Percentiles rank a stretch among this genome's conserved stretches.
phyloP scores from a whole-genome alignment of 2,797 vertebrate species.

The Synaphobranchus kaupii region DNA sequence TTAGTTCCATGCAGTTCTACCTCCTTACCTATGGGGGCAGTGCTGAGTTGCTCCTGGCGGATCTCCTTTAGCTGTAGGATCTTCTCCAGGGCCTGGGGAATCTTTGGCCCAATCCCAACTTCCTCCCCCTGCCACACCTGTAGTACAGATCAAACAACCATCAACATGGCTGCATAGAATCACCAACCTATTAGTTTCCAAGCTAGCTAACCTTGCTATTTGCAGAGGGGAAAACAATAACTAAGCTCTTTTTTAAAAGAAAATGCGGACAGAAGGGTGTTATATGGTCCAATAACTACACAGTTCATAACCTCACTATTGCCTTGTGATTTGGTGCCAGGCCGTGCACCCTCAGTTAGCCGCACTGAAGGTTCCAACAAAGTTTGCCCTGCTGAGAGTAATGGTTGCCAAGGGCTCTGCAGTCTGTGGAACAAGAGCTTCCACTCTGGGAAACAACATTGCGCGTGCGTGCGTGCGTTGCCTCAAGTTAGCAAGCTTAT shows the following conservation, averaged over 20 bases:
- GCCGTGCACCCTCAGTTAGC: background rate
- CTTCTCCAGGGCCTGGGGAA: slow-evolving; percentile 91
- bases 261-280: background rate
- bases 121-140: slow-evolving; percentile 81
- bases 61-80: slow-evolving; percentile 94
- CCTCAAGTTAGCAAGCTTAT: too few relatives aligned
- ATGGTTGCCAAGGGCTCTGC: too few relatives aligned
- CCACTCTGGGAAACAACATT: too few relatives aligned
- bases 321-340: background rate
- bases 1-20: background rate
- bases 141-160: background rate
- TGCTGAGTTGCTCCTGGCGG: slow-evolving; percentile 84
- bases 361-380: too few relatives aligned
- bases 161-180: background rate
- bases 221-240: background rate
- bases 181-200: background rate
- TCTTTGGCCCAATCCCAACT: slow-evolving; percentile 83
- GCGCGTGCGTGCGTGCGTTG: too few relatives aligned
- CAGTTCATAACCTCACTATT: background rate
- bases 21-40: slow-evolving; percentile 64
- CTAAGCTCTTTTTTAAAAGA: too few relatives aligned
- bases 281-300: background rate
- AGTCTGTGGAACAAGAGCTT: too few relatives aligned
- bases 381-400: too few relatives aligned
- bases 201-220: background rate